Evolutionary conservation across 2,888 invertebrate species (phyloP).

Genomic region (Ganaspis brasiliensis): DNA sequence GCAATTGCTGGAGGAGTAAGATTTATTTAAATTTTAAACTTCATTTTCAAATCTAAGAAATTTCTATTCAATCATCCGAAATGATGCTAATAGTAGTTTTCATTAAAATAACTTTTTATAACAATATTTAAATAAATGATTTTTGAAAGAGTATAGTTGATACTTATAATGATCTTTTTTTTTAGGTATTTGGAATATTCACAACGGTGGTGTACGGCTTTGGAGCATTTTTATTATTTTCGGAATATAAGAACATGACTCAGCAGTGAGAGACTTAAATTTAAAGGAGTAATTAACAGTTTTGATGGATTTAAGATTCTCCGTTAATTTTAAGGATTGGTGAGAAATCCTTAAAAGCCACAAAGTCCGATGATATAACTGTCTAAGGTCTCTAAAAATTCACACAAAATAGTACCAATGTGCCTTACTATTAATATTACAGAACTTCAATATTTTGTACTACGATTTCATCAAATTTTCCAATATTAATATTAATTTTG

Average conservation of each 20-base stretch:
- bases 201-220: conserved; percentile 90
- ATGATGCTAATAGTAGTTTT: too few relatives aligned
- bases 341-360: not conserved
- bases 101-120: too few relatives aligned
- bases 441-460: conserved; percentile 1
- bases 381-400: conserved; percentile 23
- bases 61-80: too few relatives aligned
- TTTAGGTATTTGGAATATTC: conserved; percentile 90
- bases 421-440: conserved; percentile 47
- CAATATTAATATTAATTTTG: not conserved
- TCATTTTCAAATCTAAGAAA: too few relatives aligned
- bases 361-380: not conserved
- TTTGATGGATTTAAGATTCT: not conserved
- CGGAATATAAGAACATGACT: conserved; percentile 85
- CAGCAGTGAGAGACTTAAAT: conserved; percentile 38
- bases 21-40: conserved; percentile 4
- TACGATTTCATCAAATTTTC: conserved; percentile 1
- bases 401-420: conserved; percentile 48
- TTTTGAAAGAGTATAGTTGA: not conserved
- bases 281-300: conserved; percentile 23
- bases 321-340: not conserved
- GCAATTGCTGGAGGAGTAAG: conserved; percentile 88
- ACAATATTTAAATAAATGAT: too few relatives aligned
- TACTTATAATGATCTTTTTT: conserved; percentile 59
- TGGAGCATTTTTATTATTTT: conserved; percentile 88